Percentiles rank a stretch among this genome's conserved stretches.
phyloP scores from a whole-genome alignment of 2,113 vertebrate species.

The Pipa parva region DNA sequence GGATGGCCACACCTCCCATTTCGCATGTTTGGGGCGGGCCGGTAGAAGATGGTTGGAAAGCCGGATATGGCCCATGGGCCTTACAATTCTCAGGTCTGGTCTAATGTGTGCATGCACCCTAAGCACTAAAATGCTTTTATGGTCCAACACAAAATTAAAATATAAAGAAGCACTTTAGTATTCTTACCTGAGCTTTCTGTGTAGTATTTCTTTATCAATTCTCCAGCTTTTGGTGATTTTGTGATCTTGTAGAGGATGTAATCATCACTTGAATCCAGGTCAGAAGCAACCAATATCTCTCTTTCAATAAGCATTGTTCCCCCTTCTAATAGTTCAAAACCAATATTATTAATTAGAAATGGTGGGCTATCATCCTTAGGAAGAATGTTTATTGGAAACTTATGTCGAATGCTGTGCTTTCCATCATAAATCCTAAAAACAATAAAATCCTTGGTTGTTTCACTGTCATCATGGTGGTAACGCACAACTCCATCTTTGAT shows the following conservation, averaged over 20 bases:
- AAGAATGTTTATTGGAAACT: constrained; percentile 60
- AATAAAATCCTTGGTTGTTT: constrained; percentile 61
- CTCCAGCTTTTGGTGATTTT: constrained; percentile 37
- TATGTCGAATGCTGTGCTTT: constrained; percentile 61
- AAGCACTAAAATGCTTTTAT: too few species aligned
- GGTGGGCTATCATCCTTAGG: constrained; percentile 64
- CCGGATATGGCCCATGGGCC: too few species aligned
- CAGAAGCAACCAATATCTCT: constrained; percentile 53
- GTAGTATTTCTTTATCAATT: constrained; percentile 53
- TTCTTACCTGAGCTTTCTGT: constrained; percentile 47
- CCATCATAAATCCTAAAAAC: constrained; percentile 66
- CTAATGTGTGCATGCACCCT: too few species aligned
- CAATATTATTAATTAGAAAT: constrained; percentile 60
- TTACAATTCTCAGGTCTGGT: too few species aligned
- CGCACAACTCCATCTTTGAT: constrained; percentile 55
- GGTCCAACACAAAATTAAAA: too few species aligned
- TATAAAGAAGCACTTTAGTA: too few species aligned
- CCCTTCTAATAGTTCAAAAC: constrained; percentile 60
- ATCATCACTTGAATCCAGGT: constrained; percentile 64
- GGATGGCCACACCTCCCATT: too few species aligned
- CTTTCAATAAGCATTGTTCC: constrained; percentile 49
- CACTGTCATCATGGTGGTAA: constrained; percentile 67
- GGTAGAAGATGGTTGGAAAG: too few species aligned
- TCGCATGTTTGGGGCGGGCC: too few species aligned
- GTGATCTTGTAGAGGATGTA: constrained; percentile 56